Conservation (phyloP, 2,888 invertebrate species). For the Tethea ocularis region DNA sequence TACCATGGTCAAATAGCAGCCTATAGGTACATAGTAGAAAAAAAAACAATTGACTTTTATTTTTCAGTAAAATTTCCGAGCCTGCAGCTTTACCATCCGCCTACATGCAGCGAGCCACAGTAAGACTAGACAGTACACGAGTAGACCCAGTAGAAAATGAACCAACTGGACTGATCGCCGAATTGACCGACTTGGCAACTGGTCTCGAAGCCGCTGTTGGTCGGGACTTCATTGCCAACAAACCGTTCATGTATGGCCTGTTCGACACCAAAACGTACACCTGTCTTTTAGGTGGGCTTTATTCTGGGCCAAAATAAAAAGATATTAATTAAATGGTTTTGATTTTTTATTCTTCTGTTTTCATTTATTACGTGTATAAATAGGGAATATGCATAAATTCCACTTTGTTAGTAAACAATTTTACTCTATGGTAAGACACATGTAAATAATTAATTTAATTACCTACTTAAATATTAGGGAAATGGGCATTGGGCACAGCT, state of each 20-base stretch:
- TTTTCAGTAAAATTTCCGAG: constrained; percentile 29
- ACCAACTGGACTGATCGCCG: constrained; percentile 10
- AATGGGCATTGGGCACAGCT: no score
- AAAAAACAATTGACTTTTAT: neutral
- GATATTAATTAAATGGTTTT: no score
- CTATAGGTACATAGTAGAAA: no score
- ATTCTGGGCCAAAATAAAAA: constrained; percentile 16
- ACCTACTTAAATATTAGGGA: no score
- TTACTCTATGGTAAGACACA: no score
- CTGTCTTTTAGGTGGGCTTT: constrained; percentile 11
- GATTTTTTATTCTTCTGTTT: no score
- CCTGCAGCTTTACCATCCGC: constrained; percentile 33
- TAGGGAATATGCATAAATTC: no score
- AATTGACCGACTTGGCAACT: neutral
- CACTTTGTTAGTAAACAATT: no score
- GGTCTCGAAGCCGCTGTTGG: constrained; percentile 10
- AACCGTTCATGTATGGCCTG: constrained; percentile 19
- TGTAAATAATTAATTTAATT: no score
- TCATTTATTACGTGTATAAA: no score
- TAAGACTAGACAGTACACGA: constrained; percentile 25
- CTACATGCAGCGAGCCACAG: constrained; percentile 29
- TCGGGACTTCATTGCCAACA: constrained; percentile 19
- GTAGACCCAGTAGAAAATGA: constrained; percentile 13
- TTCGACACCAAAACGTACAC: constrained; percentile 26
- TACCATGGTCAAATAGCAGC: no score